Percentiles rank a stretch among this genome's conserved stretches.
Conservation (phyloP, 2,113 vertebrate species). For the Rattus norvegicus region DNA sequence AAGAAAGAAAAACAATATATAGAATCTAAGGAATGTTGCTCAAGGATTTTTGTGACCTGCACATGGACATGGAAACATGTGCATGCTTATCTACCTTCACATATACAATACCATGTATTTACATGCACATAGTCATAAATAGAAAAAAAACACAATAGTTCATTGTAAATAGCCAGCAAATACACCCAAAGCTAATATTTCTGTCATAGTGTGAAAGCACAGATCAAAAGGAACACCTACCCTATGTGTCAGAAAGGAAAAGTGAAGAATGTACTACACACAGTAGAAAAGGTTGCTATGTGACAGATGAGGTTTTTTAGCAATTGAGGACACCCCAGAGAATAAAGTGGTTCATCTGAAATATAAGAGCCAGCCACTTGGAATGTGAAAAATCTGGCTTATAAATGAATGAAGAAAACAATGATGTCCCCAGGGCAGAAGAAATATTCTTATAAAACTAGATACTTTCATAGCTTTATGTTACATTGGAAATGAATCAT, state of each 20-base stretch:
- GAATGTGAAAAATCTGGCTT: constrained; percentile 58
- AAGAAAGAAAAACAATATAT: no score
- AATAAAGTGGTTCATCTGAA: constrained; percentile 56
- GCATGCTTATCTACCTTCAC: not conserved
- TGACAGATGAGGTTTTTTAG: constrained; percentile 3
- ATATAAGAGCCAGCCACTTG: constrained; percentile 23
- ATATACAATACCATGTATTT: no score
- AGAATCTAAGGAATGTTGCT: not conserved
- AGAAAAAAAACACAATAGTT: constrained; percentile 58
- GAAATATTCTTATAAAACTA: not conserved
- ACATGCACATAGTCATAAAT: not conserved
- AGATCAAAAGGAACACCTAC: constrained; percentile 71
- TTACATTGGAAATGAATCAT: not conserved
- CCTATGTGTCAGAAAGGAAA: constrained; percentile 81
- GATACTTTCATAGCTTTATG: not conserved
- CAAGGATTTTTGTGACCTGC: not conserved
- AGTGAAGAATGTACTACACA: constrained; percentile 18
- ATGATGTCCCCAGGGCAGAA: not conserved
- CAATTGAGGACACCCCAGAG: constrained; percentile 60
- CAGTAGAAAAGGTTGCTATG: constrained; percentile 1
- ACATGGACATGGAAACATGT: not conserved
- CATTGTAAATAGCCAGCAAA: constrained; percentile 27
- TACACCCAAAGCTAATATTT: constrained; percentile 41
- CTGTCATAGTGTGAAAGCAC: constrained; percentile 1
- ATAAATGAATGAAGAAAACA: constrained; percentile 63